Conservation (phyloP, 2,797 vertebrate genomes). For the Pangasius larnaudii region DNA sequence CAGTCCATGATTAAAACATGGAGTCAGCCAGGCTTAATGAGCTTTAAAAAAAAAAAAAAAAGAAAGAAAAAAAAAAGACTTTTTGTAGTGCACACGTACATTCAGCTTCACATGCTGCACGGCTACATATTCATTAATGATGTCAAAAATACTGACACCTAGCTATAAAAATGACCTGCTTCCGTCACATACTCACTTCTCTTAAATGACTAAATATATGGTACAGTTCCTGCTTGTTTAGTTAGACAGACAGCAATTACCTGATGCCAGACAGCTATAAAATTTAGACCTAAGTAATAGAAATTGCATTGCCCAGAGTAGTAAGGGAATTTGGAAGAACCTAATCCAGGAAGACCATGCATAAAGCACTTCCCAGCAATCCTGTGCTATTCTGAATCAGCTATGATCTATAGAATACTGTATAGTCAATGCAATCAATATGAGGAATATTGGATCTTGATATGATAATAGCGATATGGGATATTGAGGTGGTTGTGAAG, state of each 20-base stretch:
- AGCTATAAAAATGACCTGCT: background rate
- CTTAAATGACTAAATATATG: background rate
- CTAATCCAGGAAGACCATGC: constrained; percentile 4
- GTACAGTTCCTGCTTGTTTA: constrained; percentile 27
- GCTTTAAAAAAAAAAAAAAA: constrained; percentile 11
- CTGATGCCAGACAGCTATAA: constrained; percentile 56
- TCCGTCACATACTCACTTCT: background rate
- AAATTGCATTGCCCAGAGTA: constrained; percentile 42
- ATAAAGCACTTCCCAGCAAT: constrained; percentile 16
- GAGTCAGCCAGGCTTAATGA: constrained; percentile 25
- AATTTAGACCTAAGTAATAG: constrained; percentile 64
- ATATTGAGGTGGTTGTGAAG: background rate
- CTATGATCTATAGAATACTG: background rate
- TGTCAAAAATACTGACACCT: background rate
- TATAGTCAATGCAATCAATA: background rate
- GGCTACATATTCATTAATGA: background rate
- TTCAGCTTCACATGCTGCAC: background rate
- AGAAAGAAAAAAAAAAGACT: background rate
- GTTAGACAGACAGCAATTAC: constrained; percentile 59
- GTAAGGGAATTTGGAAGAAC: constrained; percentile 26
- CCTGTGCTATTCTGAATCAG: background rate
- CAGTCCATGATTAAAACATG: constrained; percentile 24
- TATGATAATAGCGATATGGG: constrained; percentile 6
- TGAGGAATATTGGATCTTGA: background rate
- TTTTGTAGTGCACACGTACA: background rate